Base-by-base conservation (phyloP, 53 echinoderm and acorn worm species). In the Antedon mediterranea region DNA sequence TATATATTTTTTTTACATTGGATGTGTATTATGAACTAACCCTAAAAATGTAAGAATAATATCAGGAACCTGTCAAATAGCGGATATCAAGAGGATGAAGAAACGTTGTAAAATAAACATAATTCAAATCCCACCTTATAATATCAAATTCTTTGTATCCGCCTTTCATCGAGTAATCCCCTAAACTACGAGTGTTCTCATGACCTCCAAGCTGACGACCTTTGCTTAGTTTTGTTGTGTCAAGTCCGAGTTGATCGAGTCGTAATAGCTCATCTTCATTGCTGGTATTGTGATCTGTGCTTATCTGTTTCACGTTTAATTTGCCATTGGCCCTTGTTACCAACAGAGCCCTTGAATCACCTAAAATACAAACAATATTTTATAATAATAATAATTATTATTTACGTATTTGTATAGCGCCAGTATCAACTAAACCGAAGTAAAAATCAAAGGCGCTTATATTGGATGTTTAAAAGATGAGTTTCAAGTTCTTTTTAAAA, bases 181-280 rank as follows among this genome's bases (percentile, higher is more conserved):
- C 98, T 14, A 98, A 93, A 30, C 85, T 88, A 32, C 98, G 86
- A 0, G 98, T 98, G 0, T 90, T 89, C 34, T 32, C 71, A 72
- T 84, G 83, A 72, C 83, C 84, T 14, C 86, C 98, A 28, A 90
- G 81, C 33, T 84, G 81, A 30, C 81, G 78, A 11, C 88, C 81
- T 11, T 85, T 81, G 31, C 82, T 85, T 37, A 73, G 73, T 28
- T 79, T 73, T 41, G 87, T 75, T 9, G 90, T 83, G 30, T 87
- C 86, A 9, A 98, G 81, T 43, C 90, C 93, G 4, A 98, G 86
- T 33, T 98, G 98, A 30, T 76, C 81, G 43, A 98, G 72, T 34
- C 98, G 78, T 1, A 98, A 80, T 6, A 90, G 34, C 78, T 98
- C 98, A 72, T 98, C 98, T 14, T 92, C 92, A 43, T 98, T 98